These are phyloP conservation scores for Apoderus coryli DNA, from an alignment of 2,888 invertebrate species.

Conservation along the genomic window DNA sequence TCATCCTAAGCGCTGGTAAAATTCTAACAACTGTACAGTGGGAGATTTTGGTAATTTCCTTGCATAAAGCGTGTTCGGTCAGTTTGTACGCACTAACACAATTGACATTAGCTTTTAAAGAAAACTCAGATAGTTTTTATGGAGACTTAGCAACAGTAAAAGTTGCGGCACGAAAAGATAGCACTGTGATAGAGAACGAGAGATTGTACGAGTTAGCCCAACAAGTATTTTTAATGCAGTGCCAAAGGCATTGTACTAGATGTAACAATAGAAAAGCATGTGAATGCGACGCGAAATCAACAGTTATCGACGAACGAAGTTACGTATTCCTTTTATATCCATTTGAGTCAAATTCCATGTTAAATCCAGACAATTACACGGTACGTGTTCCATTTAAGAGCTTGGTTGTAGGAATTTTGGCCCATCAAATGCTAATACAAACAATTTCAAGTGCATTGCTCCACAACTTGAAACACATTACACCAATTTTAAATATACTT, in stretches of 20 bases:
- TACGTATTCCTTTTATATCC: slow-evolving; percentile 80
- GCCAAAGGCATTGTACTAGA: slow-evolving; percentile 29
- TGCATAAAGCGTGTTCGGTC: slow-evolving; percentile 73
- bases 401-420: slow-evolving; percentile 74
- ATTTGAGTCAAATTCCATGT: slow-evolving; percentile 50
- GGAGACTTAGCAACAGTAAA: slow-evolving; percentile 86
- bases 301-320: slow-evolving; percentile 65
- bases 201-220: slow-evolving; percentile 77
- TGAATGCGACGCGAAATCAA: slow-evolving; percentile 33
- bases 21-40: slow-evolving; percentile 71
- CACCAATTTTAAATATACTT: slow-evolving; percentile 31
- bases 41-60: slow-evolving; percentile 69
- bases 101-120: slow-evolving; percentile 78
- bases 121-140: slow-evolving; percentile 87
- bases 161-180: slow-evolving; percentile 82
- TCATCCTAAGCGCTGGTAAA: slow-evolving; percentile 70
- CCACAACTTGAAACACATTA: slow-evolving; percentile 39
- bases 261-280: slow-evolving; percentile 30
- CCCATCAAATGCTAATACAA: slow-evolving; percentile 86
- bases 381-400: slow-evolving; percentile 77
- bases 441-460: slow-evolving; percentile 77
- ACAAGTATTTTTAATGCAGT: slow-evolving; percentile 61
- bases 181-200: slow-evolving; percentile 69
- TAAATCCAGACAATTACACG: slow-evolving; percentile 64
- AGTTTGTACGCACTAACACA: slow-evolving; percentile 78